These are phyloP conservation scores for Falco peregrinus DNA, from an alignment of 2,797 vertebrate species.

Conservation along the genomic window DNA sequence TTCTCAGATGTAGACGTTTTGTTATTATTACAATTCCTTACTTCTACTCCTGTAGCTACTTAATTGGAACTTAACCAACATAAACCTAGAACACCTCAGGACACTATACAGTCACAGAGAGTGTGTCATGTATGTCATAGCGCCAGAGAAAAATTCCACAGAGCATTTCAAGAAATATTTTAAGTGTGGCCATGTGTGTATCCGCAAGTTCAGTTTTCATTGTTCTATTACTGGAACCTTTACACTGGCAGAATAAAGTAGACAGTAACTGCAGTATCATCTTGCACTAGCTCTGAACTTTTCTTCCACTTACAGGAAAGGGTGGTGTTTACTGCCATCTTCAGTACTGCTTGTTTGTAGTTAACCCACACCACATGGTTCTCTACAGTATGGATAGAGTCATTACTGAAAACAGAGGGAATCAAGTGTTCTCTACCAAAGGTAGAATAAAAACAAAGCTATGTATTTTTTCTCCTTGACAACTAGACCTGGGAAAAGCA, in stretches of 20 bases:
- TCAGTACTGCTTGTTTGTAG: background rate
- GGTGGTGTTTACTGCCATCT: conserved; percentile 48
- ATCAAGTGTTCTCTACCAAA: background rate
- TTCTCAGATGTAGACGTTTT: background rate
- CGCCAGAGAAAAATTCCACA: background rate
- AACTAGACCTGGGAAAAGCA: background rate
- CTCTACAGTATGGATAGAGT: background rate
- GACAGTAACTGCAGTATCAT: background rate
- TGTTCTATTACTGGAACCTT: background rate
- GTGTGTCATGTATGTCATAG: background rate
- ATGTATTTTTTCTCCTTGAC: background rate
- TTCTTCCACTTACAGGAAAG: background rate
- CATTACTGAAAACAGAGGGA: background rate
- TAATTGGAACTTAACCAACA: background rate
- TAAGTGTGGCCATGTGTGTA: background rate
- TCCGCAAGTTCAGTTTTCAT: background rate
- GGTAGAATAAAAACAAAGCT: background rate
- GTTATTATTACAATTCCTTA: conserved; percentile 1
- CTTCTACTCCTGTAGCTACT: background rate
- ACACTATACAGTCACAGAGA: background rate
- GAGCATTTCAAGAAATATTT: background rate
- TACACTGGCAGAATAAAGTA: background rate
- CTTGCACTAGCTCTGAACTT: background rate
- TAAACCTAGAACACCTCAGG: background rate
- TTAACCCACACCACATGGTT: background rate